Conservation (phyloP, 2,797 vertebrate genomes). For the Rhynchonycteris naso region DNA sequence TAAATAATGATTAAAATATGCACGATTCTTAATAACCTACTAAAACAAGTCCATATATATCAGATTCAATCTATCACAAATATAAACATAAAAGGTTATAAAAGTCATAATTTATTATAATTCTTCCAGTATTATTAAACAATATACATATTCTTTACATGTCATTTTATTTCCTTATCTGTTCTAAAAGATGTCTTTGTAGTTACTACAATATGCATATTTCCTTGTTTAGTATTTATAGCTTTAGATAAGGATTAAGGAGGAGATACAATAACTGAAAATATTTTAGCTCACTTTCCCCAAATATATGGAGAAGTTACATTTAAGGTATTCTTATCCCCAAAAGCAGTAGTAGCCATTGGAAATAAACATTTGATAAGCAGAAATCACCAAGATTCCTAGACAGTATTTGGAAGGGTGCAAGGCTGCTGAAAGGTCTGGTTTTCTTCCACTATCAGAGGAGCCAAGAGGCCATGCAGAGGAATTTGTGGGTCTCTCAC, state of each 20-base stretch:
- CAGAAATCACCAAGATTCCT: neutral
- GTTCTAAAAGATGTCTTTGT: neutral
- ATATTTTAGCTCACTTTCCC: neutral
- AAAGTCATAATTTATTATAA: conserved; percentile 4
- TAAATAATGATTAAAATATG: conserved; percentile 39
- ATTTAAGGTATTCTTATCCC: neutral
- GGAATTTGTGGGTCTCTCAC: neutral
- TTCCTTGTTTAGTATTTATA: neutral
- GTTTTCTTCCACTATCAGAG: neutral
- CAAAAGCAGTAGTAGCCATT: neutral
- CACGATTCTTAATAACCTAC: neutral
- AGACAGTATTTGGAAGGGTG: neutral
- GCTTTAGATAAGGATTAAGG: neutral
- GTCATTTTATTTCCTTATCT: conserved; percentile 16
- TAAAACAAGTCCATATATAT: conserved; percentile 12
- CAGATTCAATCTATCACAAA: neutral
- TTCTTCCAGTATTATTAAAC: neutral
- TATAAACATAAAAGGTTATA: conserved; percentile 4
- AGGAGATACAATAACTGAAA: neutral
- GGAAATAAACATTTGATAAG: neutral
- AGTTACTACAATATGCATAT: neutral
- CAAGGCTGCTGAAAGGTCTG: neutral
- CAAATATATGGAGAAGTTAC: neutral
- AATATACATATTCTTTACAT: neutral
- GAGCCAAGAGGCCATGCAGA: neutral